A percentile compares a stretch with the other conserved stretches of the same genome.
Evolutionary conservation across 2,888 invertebrate species (phyloP).

Genomic region (Chalcis sispes): DNA sequence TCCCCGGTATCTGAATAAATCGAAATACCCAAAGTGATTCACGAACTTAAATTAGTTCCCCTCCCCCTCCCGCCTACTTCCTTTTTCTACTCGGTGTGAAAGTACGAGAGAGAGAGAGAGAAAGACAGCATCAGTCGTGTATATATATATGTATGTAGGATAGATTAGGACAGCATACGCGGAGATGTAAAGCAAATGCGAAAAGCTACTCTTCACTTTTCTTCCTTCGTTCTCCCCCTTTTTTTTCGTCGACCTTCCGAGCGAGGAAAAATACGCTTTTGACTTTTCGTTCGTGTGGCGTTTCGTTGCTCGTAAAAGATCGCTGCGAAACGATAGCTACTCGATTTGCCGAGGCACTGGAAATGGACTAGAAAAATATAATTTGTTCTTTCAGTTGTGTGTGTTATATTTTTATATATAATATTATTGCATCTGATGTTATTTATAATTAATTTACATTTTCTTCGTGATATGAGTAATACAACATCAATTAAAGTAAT

Average conservation of each 20-base stretch:
- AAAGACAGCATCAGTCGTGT: slow-evolving; percentile 13
- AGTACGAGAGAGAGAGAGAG: slow-evolving; percentile 35
- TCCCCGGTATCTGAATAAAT: slow-evolving; percentile 73
- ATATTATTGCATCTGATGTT: too few species aligned
- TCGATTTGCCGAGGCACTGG: too few species aligned
- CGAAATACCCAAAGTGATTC: slow-evolving; percentile 75
- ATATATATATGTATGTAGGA: neutral
- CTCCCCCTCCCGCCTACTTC: slow-evolving; percentile 61
- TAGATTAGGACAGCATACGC: neutral
- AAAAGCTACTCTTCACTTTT: slow-evolving; percentile 30
- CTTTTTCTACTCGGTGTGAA: slow-evolving; percentile 6
- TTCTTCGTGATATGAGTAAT: too few species aligned
- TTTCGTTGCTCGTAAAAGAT: slow-evolving; percentile 2
- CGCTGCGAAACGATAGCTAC: too few species aligned
- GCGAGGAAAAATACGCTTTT: too few species aligned
- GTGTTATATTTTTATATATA: too few species aligned
- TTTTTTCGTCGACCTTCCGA: neutral
- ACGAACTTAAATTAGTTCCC: slow-evolving; percentile 75
- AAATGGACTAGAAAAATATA: too few species aligned
- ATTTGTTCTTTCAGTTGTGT: too few species aligned
- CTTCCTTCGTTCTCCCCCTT: neutral
- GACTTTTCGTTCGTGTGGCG: neutral
- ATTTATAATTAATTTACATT: too few species aligned
- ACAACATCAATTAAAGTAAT: too few species aligned
- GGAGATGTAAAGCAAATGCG: slow-evolving; percentile 32